Percentiles rank a stretch among this genome's conserved stretches.
phyloP scores from a whole-genome alignment of 2,888 invertebrate species.

The Boloria selene region DNA sequence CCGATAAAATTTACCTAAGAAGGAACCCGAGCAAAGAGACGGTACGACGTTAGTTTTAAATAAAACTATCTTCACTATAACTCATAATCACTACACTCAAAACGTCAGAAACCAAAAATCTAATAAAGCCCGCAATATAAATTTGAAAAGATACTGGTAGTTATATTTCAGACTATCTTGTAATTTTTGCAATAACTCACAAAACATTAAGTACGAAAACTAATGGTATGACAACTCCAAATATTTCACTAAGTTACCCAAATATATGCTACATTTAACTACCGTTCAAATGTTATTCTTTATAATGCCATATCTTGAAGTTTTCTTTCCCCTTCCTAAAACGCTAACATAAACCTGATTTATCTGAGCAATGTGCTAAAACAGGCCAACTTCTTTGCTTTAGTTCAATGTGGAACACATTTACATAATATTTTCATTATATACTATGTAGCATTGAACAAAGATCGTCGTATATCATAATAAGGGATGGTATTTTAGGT shows the following conservation, averaged over 20 bases:
- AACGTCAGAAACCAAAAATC: too few species aligned
- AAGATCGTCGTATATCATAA: slow-evolving; percentile 28
- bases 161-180: too few species aligned
- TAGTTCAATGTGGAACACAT: slow-evolving; percentile 42
- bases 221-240: background rate
- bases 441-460: slow-evolving; percentile 49
- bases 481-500: slow-evolving; percentile 50
- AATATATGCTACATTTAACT: slow-evolving; percentile 28
- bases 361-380: slow-evolving; percentile 39
- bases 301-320: slow-evolving; percentile 31
- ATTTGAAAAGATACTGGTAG: too few species aligned
- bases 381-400: slow-evolving; percentile 44
- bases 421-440: slow-evolving; percentile 56
- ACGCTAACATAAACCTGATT: slow-evolving; percentile 42
- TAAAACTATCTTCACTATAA: too few species aligned
- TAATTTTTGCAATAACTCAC: too few species aligned
- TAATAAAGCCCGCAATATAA: too few species aligned
- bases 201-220: too few species aligned
- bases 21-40: too few species aligned
- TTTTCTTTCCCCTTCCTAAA: slow-evolving; percentile 27
- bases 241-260: slow-evolving; percentile 11
- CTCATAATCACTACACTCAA: too few species aligned
- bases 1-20: too few species aligned
- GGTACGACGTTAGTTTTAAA: too few species aligned
- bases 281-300: slow-evolving; percentile 27